Evolutionary conservation across 2,888 invertebrate species (phyloP).

Genomic region (Drosophila prostipennis): DNA sequence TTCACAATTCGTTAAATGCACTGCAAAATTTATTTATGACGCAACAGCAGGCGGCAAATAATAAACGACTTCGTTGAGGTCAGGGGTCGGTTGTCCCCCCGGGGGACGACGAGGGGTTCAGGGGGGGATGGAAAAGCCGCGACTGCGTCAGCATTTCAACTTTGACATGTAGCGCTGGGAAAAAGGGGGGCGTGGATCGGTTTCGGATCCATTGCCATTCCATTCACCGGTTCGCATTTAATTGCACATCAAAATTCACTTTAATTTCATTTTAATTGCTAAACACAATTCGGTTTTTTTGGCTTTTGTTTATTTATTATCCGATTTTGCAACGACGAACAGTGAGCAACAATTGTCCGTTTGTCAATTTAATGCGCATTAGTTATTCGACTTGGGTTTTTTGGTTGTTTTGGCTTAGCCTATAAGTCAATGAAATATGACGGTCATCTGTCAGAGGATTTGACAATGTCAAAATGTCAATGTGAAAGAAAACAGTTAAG

Average conservation of each 20-base stretch:
- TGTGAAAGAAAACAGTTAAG: not conserved
- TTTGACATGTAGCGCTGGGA: conserved; percentile 19
- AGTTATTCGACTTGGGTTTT: not conserved
- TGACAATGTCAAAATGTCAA: conserved; percentile 31
- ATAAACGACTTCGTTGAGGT: conserved; percentile 56
- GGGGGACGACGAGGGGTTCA: not conserved
- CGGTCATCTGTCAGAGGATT: conserved; percentile 35
- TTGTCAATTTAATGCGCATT: conserved; percentile 29
- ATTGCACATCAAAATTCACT: conserved; percentile 67
- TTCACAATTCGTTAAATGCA: conserved; percentile 78
- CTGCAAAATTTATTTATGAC: conserved; percentile 76
- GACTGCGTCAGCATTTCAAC: conserved; percentile 61
- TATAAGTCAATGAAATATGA: conserved; percentile 22
- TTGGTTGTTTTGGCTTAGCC: conserved; percentile 1
- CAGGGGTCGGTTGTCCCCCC: not conserved
- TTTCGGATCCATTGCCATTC: not conserved
- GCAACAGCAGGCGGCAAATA: conserved; percentile 61
- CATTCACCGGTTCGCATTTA: conserved; percentile 52
- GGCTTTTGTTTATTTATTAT: not conserved
- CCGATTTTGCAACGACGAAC: conserved; percentile 1
- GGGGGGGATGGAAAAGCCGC: conserved; percentile 15
- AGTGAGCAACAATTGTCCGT: conserved; percentile 21
- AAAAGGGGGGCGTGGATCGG: not conserved
- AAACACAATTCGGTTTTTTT: conserved; percentile 45
- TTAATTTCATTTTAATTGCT: conserved; percentile 70